Base-by-base conservation (phyloP, 2,113 vertebrate species). In the Eleginops maclovinus region DNA sequence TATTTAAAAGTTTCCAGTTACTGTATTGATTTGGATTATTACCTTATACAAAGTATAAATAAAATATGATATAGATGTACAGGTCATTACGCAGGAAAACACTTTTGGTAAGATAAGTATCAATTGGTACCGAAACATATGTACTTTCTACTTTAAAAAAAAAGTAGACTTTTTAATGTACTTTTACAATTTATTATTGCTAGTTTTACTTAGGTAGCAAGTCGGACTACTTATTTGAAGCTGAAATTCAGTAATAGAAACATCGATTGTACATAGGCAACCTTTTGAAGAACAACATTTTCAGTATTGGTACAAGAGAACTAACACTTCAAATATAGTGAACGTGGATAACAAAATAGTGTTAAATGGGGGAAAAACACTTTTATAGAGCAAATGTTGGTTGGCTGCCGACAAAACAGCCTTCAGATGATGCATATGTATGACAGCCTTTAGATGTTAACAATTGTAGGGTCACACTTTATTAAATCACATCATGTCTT, bases 391-490 rank as follows among this genome's bases (percentile, higher is more conserved):
- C 17, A 55, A 60, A 79, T 28, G n/a, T 28, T 72, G 21, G 51
- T 72, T 47, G 56, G 12, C 36, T 72, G 46, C 53, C 9, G 14
- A 77, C 19, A 83, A 72, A 85, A n/a, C 11, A 70, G 67, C 50
- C 43, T 54, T 72, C 62, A 70, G 51, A 79, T 58, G 72, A 62
- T 72, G 54, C 74, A 81, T 77, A 40, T 81, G 71, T 46, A 26
- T 21, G 44, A 50, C 81, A 84, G 74, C 53, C 67, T 72, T 75
- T 24, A 61, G 60, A 80, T 56, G 41, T 82, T 63, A 60, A 65
- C 67, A 54, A 74, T 76, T 73, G 68, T 83, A 65, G 76, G 56
- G 85, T 83, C 50, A 44, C 36, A 60, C 64, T 74, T 85, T 55
- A 60, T 72, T 77, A 54, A 82, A 85, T 75, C 61, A 63, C 28